phyloP scores from a whole-genome alignment of 2,113 vertebrate genomes.

The Aspidoscelis tigris region DNA sequence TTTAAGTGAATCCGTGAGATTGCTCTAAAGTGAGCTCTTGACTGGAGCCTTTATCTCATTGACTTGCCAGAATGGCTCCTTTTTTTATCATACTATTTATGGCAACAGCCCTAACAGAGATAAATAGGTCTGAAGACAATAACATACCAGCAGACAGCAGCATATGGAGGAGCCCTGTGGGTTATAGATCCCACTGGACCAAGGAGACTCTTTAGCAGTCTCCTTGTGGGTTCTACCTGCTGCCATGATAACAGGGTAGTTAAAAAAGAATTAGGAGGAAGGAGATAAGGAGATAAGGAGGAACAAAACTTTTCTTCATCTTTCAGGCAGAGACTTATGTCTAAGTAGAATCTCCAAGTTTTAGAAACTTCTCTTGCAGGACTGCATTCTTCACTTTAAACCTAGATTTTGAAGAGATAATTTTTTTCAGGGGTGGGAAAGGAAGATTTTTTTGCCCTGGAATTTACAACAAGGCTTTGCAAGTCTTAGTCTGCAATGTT shows the following conservation, averaged over 20 bases:
- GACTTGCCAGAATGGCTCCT: slow-evolving; percentile 77
- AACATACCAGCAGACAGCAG: slow-evolving; percentile 66
- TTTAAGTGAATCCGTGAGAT: slow-evolving; percentile 79
- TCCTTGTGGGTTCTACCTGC: slow-evolving; percentile 16
- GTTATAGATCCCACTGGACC: slow-evolving; percentile 53
- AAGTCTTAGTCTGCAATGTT: not conserved
- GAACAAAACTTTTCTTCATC: not conserved
- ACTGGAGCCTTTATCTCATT: slow-evolving; percentile 82
- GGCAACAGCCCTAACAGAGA: slow-evolving; percentile 78
- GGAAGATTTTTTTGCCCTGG: not conserved
- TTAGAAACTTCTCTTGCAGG: not conserved
- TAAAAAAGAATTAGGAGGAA: not conserved
- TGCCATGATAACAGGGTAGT: not conserved
- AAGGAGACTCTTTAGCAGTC: slow-evolving; percentile 40
- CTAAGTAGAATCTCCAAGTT: accelerated
- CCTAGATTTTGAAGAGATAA: not conserved
- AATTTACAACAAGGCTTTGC: not conserved
- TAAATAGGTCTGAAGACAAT: slow-evolving; percentile 77
- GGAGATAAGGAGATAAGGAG: not conserved
- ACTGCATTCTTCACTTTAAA: not conserved
- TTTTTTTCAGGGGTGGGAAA: not conserved
- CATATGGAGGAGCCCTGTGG: slow-evolving; percentile 52
- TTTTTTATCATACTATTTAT: slow-evolving; percentile 82
- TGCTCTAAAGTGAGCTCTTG: slow-evolving; percentile 80
- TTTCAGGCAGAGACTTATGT: not conserved